Evolutionary conservation across 2,797 vertebrate species (phyloP), one percentile per base, ranked within the genome.

Genomic region (Discoglossus pictus): DNA sequence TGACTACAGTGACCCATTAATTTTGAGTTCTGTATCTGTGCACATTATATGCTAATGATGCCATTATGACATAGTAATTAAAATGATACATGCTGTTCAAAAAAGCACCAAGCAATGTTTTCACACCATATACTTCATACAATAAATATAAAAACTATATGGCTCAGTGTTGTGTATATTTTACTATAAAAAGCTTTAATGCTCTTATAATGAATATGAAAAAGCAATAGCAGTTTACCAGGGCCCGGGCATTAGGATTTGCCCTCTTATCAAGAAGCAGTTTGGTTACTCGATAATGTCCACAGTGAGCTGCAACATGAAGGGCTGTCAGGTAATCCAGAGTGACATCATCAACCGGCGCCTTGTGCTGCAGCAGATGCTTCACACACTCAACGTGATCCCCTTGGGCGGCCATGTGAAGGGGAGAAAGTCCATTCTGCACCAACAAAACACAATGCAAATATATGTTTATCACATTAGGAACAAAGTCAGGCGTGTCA

Each of bases 371-470:
- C 27, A 99, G 80, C 0, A 99, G 87, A 79, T 97, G 95, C 73
- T 98, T 98, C 61, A 99, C 95, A 13, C 95, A 97, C 34, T 98
- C 96, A 11, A 98, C 92, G 0, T 99, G 97, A 84, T 99, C 97
- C 3, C 97, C 97, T 64, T 99, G 97, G 0, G 97, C 95, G 0
- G 96, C 92, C 97, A 99, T 99, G 85, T 99, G 97, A 5, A 99
- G 92, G 0, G 97, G 96, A 48, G 97, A 99, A 51, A 99, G 89
- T 2, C 97, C 97, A 0, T 99, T 99, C 97, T 99, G 75, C 0
- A 18, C 4, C 17, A 65, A n/a, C 20, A 55, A 43, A 73, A 69
- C 42, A 58, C 20, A 46, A 36, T 12, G 1, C 17, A 38, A 24
- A 1, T 16, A 46, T 1, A 4, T 31, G 4, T 31, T 31, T 8